Conservation (phyloP, 2,797 vertebrate species). For the Manis javanica region DNA sequence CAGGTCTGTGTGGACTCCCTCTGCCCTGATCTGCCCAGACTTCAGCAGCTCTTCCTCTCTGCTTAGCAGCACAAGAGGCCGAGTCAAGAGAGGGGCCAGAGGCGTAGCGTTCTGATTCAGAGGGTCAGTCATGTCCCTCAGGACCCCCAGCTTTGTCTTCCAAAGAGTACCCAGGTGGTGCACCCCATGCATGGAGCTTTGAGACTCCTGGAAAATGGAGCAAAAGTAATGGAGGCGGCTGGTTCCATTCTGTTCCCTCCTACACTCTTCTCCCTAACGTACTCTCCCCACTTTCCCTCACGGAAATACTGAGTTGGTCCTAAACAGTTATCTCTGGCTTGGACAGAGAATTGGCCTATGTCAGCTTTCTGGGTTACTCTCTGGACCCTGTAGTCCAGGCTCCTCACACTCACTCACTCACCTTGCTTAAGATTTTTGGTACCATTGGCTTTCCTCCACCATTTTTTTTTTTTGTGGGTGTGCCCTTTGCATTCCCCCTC, state of each 20-base stretch:
- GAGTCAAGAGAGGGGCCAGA: too few relatives aligned
- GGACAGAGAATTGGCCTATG: not conserved
- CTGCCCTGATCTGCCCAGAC: not conserved
- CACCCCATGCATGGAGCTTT: fast-evolving
- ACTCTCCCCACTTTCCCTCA: not conserved
- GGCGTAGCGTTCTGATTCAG: too few relatives aligned
- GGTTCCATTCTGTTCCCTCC: not conserved
- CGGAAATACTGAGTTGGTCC: too few relatives aligned
- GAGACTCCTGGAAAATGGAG: not conserved
- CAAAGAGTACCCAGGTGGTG: too few relatives aligned
- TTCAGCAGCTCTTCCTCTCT: too few relatives aligned
- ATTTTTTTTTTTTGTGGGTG: too few relatives aligned
- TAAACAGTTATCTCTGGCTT: not conserved
- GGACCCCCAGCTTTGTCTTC: too few relatives aligned
- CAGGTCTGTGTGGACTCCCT: too few relatives aligned
- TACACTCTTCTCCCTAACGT: not conserved
- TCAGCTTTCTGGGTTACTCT: not conserved
- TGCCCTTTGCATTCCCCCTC: too few relatives aligned
- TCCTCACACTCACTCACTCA: not conserved
- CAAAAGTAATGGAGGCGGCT: not conserved
- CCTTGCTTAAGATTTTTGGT: not conserved
- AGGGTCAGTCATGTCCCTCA: too few relatives aligned
- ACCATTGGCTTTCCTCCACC: not conserved
- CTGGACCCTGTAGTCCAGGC: not conserved
- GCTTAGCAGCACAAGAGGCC: too few relatives aligned